Base-by-base conservation (phyloP, 2,888 invertebrate genomes). In the Eupithecia dodoneata region DNA sequence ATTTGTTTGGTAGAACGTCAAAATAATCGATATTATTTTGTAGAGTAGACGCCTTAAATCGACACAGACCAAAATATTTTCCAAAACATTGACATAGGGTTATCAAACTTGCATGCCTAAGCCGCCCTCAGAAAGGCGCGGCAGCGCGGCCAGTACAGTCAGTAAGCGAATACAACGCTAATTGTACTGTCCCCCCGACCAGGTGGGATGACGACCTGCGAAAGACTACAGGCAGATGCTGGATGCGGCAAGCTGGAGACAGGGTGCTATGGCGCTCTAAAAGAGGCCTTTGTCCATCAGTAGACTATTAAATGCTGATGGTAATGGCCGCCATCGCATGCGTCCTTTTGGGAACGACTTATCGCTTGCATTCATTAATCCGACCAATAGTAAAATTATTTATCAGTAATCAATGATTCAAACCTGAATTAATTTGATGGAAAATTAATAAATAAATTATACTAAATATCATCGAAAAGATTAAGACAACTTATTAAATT, bases 81-180 rank as follows among this genome's bases (percentile, higher is more conserved):
- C 45, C 67, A 69, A 45, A 41, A 69, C 45, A 18, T 69, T 44
- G n/a, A 44, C 67, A 44, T 44, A 69, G 67, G 44, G 44, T 69
- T 42, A n/a, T 42, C 13, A 4, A 5, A 66, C 7, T 30, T 30
- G 49, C 49, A 52, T 52, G 49, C 12, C 13, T 49, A 49, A 13
- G 49, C 49, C 7, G 13, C 3, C 13, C 13, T 4, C 13, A 49
- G 49, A 49, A 2, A 47, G 47, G 3, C 9, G 47, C 2, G 7
- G 47, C 47, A 7, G 45, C 2, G 47, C 9, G 10, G 47, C 47
- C 47, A 47, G 47, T 47, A 47, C 47, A 47, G 10, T 47, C 3
- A 10, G 47, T 2, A 47, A 47, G 47, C 45, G 30, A 45, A 6
- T 45, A 7, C 45, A 45, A 45, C 47, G 47, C 9, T 2, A 47